Base-by-base conservation (phyloP, 2,888 invertebrate species). In the Odontocolon sp. region DNA sequence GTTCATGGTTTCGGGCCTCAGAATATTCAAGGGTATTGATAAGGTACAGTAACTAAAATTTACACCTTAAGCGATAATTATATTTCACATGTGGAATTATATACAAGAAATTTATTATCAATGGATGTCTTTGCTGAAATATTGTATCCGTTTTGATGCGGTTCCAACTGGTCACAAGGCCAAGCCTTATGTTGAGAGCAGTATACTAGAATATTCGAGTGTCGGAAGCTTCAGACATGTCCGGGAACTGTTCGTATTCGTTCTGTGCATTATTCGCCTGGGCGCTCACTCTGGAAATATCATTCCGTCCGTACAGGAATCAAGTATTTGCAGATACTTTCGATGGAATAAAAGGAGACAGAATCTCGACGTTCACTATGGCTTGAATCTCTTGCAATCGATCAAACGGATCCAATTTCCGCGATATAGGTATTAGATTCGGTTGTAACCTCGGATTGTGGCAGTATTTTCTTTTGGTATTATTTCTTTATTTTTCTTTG, bases 341-440 rank as follows among this genome's bases (percentile, higher is more conserved):
- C 9, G 59, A 28, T 3, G 42, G 28, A 42, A 2, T 8, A 23
- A 42, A 18, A 18, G 21, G 8, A 14, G 18, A 5, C 36, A 1
- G 21, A 36, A 14, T 42, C 18, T 16, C 6, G 9, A 3, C 28
- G n/a, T 42, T 42, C 42, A 5, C 5, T 28, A 26, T 18, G 8
- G 16, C 42, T n/a, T 3, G 28, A 28, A 8, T 45, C 16, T 8
- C 8, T 18, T 26, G 9, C 59, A 42, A 61, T 61, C 26, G 42
- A 61, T 61, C 42, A 42, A 42, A 42, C 59, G 42, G 16, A 61
- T 61, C 59, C 31, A 42, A 42, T 61, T 61, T 26, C 42, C 16
- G 38, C 16, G 16, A 9, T 42, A 8, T 9, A n/a, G 8, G 21
- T 23, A 38, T 26, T 23, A 21, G 36, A 23, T 23, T 57, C 23